Evolutionary conservation across 1,140 invertebrate genomes (phyloP).

Genomic region (Leptopilina clavipes): DNA sequence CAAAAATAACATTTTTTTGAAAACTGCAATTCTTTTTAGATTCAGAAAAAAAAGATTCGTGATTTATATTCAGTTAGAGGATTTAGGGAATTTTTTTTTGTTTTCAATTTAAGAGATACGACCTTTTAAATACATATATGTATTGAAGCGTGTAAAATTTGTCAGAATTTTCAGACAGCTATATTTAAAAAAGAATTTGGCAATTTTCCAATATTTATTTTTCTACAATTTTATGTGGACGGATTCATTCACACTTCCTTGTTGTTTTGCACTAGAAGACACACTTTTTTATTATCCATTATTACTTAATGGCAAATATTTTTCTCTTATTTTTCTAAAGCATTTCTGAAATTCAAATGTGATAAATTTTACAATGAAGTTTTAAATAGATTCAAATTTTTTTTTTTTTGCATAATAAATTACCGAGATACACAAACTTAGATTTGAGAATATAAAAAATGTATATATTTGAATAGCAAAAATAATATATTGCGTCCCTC

Average conservation of each 20-base stretch:
- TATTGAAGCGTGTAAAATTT: constrained; percentile 12
- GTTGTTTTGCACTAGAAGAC: neutral
- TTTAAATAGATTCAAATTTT: neutral
- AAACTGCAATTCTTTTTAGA: too few species aligned
- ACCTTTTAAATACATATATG: neutral
- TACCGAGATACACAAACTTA: too few species aligned
- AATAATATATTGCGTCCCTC: neutral
- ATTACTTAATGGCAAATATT: neutral
- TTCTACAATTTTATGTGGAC: constrained; percentile 10
- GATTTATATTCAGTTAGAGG: too few species aligned
- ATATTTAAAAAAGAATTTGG: constrained; percentile 27
- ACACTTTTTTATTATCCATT: neutral
- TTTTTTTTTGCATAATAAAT: neutral
- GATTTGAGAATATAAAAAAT: neutral
- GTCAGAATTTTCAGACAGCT: neutral
- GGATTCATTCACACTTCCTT: constrained; percentile 30
- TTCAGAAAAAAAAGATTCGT: too few species aligned
- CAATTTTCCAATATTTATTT: constrained; percentile 26
- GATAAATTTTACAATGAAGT: neutral
- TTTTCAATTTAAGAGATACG: too few species aligned
- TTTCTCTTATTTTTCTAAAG: neutral
- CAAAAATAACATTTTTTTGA: too few species aligned
- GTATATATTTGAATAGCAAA: neutral
- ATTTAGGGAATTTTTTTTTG: neutral
- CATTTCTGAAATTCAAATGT: neutral